Evolutionary conservation across 2,888 invertebrate species (phyloP).

Genomic region (Agapetus fuscipes): DNA sequence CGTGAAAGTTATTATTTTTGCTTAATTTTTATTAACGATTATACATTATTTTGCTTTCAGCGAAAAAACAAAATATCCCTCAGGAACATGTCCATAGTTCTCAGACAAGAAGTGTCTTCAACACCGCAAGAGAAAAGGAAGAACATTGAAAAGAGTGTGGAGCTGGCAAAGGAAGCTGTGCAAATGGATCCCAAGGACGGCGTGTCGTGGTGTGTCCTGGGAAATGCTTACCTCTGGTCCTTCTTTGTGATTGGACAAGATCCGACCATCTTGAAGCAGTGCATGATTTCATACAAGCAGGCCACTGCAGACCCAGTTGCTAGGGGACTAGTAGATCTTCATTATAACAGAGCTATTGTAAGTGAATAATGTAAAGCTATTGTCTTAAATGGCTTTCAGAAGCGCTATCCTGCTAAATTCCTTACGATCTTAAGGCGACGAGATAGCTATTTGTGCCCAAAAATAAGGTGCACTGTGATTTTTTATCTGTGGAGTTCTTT

Average conservation of each 20-base stretch:
- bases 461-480: no score
- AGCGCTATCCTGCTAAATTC: no score
- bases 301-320: conserved; percentile 64
- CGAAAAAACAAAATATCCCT: conserved; percentile 64
- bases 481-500: no score
- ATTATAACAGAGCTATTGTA: conserved; percentile 77
- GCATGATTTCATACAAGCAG: conserved; percentile 71
- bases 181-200: conserved; percentile 69
- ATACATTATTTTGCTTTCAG: conserved; percentile 39
- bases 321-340: conserved; percentile 65
- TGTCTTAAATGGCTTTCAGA: conserved; percentile 4
- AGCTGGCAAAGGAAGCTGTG: conserved; percentile 74
- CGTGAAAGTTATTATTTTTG: background rate
- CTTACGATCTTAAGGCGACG: no score
- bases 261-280: conserved; percentile 57
- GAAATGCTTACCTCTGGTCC: conserved; percentile 74
- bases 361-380: no score
- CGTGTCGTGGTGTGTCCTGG: conserved; percentile 73
- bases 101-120: conserved; percentile 52
- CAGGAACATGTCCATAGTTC: conserved; percentile 71
- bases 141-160: conserved; percentile 61
- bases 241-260: conserved; percentile 70
- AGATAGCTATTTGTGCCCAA: no score
- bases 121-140: conserved; percentile 44
- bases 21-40: background rate